These are phyloP conservation scores for Hemibagrus guttatus DNA, from an alignment of 2,797 vertebrate genomes.

Conservation along the genomic window DNA sequence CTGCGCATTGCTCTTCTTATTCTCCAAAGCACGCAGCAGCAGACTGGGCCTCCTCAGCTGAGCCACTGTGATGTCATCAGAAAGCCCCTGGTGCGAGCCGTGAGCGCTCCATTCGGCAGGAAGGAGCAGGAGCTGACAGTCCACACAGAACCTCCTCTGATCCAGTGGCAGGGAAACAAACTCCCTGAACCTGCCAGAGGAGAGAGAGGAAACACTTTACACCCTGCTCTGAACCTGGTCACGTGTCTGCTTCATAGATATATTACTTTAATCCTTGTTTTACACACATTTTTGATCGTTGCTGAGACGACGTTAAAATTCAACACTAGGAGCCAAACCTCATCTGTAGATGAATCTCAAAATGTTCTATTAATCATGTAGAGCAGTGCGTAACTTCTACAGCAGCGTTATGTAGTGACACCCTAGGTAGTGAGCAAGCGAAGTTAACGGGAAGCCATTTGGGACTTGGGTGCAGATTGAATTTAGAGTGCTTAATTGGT, in stretches of 20 bases:
- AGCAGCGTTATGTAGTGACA: neutral
- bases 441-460: neutral
- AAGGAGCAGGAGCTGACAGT: constrained; percentile 85
- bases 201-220: constrained; percentile 39
- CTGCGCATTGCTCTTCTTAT: constrained; percentile 95
- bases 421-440: neutral
- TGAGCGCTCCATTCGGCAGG: constrained; percentile 77
- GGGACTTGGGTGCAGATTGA: neutral
- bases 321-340: neutral
- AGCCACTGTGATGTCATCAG: constrained; percentile 64
- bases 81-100: constrained; percentile 67
- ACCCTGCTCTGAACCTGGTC: neutral
- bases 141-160: constrained; percentile 84
- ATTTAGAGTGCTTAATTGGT: too few species aligned
- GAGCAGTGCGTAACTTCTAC: neutral
- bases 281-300: neutral
- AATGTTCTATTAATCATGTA: neutral
- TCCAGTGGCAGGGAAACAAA: constrained; percentile 74
- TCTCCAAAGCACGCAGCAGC: constrained; percentile 84
- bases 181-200: constrained; percentile 75
- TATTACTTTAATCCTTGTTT: neutral
- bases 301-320: neutral
- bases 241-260: neutral
- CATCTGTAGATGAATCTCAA: neutral
- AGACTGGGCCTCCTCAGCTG: constrained; percentile 83